Conservation (phyloP, 2,888 invertebrate genomes). For the Steromphala cineraria region DNA sequence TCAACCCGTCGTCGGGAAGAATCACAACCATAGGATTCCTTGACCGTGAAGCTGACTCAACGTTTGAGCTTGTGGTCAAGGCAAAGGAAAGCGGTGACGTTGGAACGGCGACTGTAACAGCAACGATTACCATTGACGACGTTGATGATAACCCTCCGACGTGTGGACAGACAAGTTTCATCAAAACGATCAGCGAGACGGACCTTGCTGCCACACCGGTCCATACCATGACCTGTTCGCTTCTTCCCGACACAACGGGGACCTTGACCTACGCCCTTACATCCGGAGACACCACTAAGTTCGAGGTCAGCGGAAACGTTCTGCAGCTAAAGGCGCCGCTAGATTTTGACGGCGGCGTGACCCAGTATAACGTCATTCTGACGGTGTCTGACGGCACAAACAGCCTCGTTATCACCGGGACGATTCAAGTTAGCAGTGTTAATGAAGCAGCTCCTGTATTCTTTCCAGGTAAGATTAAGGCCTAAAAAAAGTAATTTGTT, state of each 20-base stretch:
- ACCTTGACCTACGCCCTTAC: constrained; percentile 37
- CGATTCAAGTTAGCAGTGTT: constrained; percentile 42
- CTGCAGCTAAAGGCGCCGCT: constrained; percentile 38
- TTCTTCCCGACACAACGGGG: constrained; percentile 35
- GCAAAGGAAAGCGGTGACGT: constrained; percentile 41
- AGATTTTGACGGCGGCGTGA: constrained; percentile 42
- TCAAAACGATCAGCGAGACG: constrained; percentile 43
- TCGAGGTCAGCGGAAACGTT: constrained; percentile 36
- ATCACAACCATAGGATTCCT: constrained; percentile 14
- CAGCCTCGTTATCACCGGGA: constrained; percentile 33
- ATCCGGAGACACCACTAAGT: constrained; percentile 41
- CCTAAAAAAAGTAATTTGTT: no score
- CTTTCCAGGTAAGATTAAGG: constrained; percentile 39
- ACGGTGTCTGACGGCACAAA: constrained; percentile 41
- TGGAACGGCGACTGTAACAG: constrained; percentile 41
- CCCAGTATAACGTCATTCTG: constrained; percentile 38
- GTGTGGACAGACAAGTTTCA: constrained; percentile 42
- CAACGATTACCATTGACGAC: constrained; percentile 39
- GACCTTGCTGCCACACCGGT: constrained; percentile 30
- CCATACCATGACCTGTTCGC: constrained; percentile 32
- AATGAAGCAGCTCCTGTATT: constrained; percentile 49
- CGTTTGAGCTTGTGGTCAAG: constrained; percentile 24
- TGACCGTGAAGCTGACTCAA: constrained; percentile 15
- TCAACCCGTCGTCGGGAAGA: constrained; percentile 33
- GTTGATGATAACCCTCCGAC: constrained; percentile 51